These are phyloP conservation scores for Zeuzera pyrina DNA, from an alignment of 2,888 invertebrate genomes.

Conservation along the genomic window DNA sequence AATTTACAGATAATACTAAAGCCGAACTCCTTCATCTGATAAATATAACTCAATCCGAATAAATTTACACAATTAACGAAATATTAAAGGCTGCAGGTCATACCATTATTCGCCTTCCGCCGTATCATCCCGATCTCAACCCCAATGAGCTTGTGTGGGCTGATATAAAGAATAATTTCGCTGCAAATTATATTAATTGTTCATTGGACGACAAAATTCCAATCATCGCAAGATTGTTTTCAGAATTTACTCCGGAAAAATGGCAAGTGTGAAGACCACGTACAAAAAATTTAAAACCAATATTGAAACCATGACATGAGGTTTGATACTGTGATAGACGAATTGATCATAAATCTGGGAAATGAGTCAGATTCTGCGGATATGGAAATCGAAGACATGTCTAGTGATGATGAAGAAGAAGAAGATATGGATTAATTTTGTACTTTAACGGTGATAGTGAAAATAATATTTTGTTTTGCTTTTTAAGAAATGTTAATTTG, in stretches of 20 bases:
- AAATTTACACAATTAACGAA: constrained; percentile 1
- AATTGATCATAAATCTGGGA: background rate
- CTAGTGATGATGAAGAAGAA: background rate
- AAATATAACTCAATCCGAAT: constrained; percentile 1
- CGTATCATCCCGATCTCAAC: constrained; percentile 1
- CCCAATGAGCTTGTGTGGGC: constrained; percentile 1
- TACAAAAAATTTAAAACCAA: background rate
- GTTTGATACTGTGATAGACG: constrained; percentile 1
- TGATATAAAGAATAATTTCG: background rate
- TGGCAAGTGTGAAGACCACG: constrained; percentile 1
- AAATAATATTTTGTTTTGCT: no score
- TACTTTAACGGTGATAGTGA: no score
- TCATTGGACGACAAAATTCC: background rate
- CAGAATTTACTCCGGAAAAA: constrained; percentile 1
- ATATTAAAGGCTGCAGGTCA: constrained; percentile 1
- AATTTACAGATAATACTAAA: background rate
- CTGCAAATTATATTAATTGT: background rate
- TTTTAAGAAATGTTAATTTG: no score
- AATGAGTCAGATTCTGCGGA: background rate
- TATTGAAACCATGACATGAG: constrained; percentile 2
- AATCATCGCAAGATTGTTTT: background rate
- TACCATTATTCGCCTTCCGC: background rate
- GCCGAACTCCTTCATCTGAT: background rate
- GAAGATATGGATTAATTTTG: no score
- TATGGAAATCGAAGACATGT: background rate